Base-by-base conservation (phyloP, 2,113 vertebrate genomes). In the Micronycteris hirsuta region DNA sequence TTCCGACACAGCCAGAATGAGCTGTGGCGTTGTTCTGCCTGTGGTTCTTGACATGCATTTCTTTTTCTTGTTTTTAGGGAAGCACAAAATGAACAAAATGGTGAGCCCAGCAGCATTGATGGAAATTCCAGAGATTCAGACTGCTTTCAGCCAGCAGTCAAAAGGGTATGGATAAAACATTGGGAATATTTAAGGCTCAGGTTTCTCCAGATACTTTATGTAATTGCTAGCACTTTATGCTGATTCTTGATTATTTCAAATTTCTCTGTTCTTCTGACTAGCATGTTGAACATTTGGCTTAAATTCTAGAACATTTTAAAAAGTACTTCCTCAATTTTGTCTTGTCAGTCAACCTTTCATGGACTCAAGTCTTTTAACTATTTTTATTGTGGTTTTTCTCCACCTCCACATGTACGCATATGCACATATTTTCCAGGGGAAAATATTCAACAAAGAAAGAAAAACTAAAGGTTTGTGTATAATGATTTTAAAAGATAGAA, bases 121-220 rank as follows among this genome's bases (percentile, higher is more conserved):
- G 99, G 99, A 97, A 99, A 99, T 98, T 99, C 99, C 4, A 99
- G 99, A 97, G 99, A 99, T 98, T 99, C 99, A 17, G 99, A 99
- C 98, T 98, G 99, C 98, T 99, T 99, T 98, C 99, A 99, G 92
- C 99, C 99, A 71, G 99, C 99, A 94, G 92, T 99, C 82, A 99
- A 99, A 98, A 99, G 99, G 99, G 99, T 99, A 98, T 82, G 85
- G 43, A 19, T 80, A 71, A 87, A 74, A 90, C 36, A 26, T 78
- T 47, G 63, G 52, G 45, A 83, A n/a, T 20, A 3, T 38, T 92
- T 92, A 45, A 41, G 41, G 20, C 28, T 91, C 65, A 45, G 8
- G 49, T 91, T 92, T 88, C 71, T 92, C 54, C 78, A 76, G 33
- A 63, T 81, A 56, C 7, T 24, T 58, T 81, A 17, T 61, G 17